A percentile compares a stretch with the other conserved stretches of the same genome.
phyloP scores from a whole-genome alignment of 2,797 vertebrate genomes.

The Anabacerthia variegaticeps region DNA sequence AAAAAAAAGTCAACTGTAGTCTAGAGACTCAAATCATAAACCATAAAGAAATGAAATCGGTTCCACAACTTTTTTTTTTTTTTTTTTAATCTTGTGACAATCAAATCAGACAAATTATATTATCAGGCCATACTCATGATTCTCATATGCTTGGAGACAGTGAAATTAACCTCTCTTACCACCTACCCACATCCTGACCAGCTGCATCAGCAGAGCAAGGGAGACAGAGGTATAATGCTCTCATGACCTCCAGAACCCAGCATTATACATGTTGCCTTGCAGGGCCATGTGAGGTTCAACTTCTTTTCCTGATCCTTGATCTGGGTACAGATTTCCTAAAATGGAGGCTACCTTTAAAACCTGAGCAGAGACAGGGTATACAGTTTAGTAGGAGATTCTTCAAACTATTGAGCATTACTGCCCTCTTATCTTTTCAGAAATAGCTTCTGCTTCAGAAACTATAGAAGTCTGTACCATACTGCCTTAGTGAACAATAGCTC shows the following conservation, averaged over 20 bases:
- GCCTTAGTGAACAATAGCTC: background rate
- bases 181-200: background rate
- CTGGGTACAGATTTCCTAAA: background rate
- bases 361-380: background rate
- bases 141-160: background rate
- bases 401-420: background rate
- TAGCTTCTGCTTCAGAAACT: background rate
- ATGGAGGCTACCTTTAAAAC: background rate
- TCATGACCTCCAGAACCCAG: background rate
- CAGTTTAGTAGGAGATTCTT: background rate
- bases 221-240: background rate
- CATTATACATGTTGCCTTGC: background rate
- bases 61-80: background rate
- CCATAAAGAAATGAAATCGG: background rate
- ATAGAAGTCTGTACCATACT: background rate
- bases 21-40: background rate
- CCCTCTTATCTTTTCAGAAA: background rate
- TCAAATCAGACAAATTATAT: background rate
- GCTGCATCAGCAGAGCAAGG: background rate
- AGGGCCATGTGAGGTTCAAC: background rate
- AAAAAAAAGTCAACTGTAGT: background rate
- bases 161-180: background rate
- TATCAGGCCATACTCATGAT: background rate
- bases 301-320: background rate
- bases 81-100: background rate